Percentiles rank a stretch among this genome's conserved stretches.
phyloP scores from a whole-genome alignment of 2,888 invertebrate genomes.

The Morpho achilles region DNA sequence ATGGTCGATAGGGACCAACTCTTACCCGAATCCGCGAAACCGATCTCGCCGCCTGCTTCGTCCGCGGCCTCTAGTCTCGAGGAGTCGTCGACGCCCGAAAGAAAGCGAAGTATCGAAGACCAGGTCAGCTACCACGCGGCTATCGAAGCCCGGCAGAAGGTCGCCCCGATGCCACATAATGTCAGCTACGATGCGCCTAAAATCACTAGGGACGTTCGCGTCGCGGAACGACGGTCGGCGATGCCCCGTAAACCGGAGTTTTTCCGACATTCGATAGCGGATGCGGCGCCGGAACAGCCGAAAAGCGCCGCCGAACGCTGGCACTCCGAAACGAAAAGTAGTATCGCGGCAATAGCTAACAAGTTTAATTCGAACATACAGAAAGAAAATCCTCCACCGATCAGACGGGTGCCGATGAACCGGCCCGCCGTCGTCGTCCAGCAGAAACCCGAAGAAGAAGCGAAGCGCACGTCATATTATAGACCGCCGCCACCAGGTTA shows the following conservation, averaged over 20 bases:
- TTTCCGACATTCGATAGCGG: constrained; percentile 64
- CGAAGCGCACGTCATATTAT: constrained; percentile 48
- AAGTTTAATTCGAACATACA: constrained; percentile 57
- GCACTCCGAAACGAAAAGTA: constrained; percentile 50
- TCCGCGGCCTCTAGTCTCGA: constrained; percentile 44
- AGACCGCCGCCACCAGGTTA: constrained; percentile 64
- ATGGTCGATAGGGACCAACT: constrained; percentile 80
- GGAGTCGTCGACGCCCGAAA: constrained; percentile 50
- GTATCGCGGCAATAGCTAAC: constrained; percentile 64
- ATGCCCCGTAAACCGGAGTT: constrained; percentile 53
- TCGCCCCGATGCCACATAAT: constrained; percentile 46
- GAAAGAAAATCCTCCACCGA: constrained; percentile 39
- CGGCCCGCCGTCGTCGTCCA: constrained; percentile 30
- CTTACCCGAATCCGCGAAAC: constrained; percentile 41
- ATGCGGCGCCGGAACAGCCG: constrained; percentile 35
- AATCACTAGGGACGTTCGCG: constrained; percentile 40
- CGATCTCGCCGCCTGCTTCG: constrained; percentile 42
- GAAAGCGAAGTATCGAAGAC: constrained; percentile 51
- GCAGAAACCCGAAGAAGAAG: constrained; percentile 41
- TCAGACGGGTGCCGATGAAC: constrained; percentile 26
- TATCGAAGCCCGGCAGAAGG: constrained; percentile 44
- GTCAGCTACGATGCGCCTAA: constrained; percentile 47
- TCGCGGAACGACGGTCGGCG: constrained; percentile 50
- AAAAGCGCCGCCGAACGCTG: constrained; percentile 39
- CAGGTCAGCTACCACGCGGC: constrained; percentile 49